Percentiles rank a stretch among this genome's conserved stretches.
Evolutionary conservation across 2,113 vertebrate genomes (phyloP).

Genomic region (Oryzias woworae): DNA sequence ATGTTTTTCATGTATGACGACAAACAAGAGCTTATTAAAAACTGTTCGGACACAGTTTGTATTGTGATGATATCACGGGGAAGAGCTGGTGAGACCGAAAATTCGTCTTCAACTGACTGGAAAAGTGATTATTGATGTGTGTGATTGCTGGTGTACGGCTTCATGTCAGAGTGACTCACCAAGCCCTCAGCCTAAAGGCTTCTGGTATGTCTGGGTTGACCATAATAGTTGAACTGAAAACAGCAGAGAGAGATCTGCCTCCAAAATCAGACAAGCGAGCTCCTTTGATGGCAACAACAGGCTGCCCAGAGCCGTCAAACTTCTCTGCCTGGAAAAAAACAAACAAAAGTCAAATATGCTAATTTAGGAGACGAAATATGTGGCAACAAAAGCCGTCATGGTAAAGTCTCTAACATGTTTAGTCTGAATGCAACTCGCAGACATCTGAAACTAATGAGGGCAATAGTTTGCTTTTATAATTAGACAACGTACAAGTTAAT

Average conservation of each 20-base stretch:
- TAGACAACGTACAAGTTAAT: conserved; percentile 61
- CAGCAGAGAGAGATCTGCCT: conserved; percentile 86
- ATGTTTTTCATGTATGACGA: conserved; percentile 4
- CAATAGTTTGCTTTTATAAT: conserved; percentile 50
- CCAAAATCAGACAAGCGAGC: conserved; percentile 90
- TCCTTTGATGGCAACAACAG: conserved; percentile 89
- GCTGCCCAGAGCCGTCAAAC: conserved; percentile 86
- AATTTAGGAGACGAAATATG: conserved; percentile 22
- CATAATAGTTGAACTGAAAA: conserved; percentile 86
- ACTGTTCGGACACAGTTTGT: neutral
- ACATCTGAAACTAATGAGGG: conserved; percentile 38
- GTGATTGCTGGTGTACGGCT: conserved; percentile 4
- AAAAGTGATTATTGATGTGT: conserved; percentile 9
- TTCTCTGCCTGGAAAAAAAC: conserved; percentile 81
- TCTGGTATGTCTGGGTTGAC: conserved; percentile 91
- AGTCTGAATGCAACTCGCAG: conserved; percentile 11
- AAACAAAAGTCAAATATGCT: conserved; percentile 17
- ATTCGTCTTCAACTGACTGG: conserved; percentile 2
- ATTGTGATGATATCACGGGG: neutral
- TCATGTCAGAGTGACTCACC: conserved; percentile 75
- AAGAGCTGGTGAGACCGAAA: neutral
- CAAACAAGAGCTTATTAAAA: neutral
- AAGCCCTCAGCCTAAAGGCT: conserved; percentile 87
- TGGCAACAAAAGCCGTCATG: conserved; percentile 3
- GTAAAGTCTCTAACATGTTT: conserved; percentile 16